A percentile compares a stretch with the other conserved stretches of the same genome.
These are phyloP conservation scores for Ophioninae sp. DNA, from an alignment of 2,888 invertebrate species.

Conservation along the genomic window DNA sequence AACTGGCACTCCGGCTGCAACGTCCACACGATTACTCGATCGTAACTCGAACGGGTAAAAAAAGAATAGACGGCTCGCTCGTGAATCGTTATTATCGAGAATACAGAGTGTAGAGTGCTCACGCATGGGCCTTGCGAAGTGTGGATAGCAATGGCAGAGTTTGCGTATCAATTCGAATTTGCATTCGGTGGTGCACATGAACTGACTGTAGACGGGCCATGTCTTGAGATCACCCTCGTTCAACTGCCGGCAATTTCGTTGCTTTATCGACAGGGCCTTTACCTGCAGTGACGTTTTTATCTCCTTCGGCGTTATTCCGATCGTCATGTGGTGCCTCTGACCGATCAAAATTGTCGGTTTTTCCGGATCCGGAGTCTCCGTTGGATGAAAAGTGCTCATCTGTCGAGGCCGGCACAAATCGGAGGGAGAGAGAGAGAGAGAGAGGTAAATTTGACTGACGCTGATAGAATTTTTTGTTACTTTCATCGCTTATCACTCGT, in stretches of 20 bases:
- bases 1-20: conserved; percentile 65
- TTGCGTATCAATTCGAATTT: conserved; percentile 84
- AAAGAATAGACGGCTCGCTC: not conserved
- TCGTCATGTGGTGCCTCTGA: not conserved
- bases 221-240: conserved; percentile 85
- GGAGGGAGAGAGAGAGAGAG: no score
- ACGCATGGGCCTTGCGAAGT: conserved; percentile 87
- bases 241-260: conserved; percentile 87
- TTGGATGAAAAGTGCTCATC: conserved; percentile 46
- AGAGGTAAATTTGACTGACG: not conserved
- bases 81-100: no score
- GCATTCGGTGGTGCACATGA: conserved; percentile 88
- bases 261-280: conserved; percentile 73
- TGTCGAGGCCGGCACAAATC: conserved; percentile 19
- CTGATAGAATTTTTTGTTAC: not conserved
- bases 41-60: not conserved
- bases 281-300: conserved; percentile 49
- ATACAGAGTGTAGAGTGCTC: conserved; percentile 65
- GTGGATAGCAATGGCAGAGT: conserved; percentile 87
- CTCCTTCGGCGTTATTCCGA: conserved; percentile 22
- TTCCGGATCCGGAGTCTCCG: conserved; percentile 51
- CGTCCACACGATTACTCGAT: not conserved
- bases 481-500: no score
- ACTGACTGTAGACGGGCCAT: conserved; percentile 87
- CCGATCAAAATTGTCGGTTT: not conserved